Percentiles rank a stretch among this genome's conserved stretches.
Conservation (phyloP, 2,888 invertebrate species). For the Drosophila limbata region DNA sequence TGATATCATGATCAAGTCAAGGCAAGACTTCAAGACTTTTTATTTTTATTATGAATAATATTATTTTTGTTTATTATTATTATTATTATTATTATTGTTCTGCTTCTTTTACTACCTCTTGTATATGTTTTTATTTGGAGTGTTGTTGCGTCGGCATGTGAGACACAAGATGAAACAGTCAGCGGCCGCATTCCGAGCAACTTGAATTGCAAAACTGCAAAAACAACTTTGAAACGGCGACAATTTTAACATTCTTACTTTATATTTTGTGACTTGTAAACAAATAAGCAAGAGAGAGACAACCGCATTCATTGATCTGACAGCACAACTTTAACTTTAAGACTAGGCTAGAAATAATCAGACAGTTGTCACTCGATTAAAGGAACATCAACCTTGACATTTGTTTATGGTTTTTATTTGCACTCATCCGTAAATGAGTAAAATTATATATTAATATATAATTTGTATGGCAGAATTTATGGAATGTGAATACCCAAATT, state of each 20-base stretch:
- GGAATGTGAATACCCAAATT: too few relatives aligned
- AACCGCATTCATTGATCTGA: background rate
- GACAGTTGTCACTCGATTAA: slow-evolving; percentile 4
- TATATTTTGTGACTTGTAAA: background rate
- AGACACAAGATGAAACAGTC: slow-evolving; percentile 31
- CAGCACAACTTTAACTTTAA: slow-evolving; percentile 11
- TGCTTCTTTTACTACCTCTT: slow-evolving; percentile 1
- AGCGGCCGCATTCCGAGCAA: slow-evolving; percentile 49
- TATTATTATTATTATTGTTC: background rate
- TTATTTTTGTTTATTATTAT: background rate
- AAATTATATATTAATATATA: too few relatives aligned
- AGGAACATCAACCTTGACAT: slow-evolving; percentile 4
- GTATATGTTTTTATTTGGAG: slow-evolving; percentile 14
- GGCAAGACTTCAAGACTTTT: slow-evolving; percentile 29
- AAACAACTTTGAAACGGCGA: slow-evolving; percentile 26
- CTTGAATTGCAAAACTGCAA: slow-evolving; percentile 47
- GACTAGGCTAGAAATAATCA: slow-evolving; percentile 1
- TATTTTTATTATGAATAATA: background rate
- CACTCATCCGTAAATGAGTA: too few relatives aligned
- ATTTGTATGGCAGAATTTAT: too few relatives aligned
- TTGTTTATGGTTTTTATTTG: background rate
- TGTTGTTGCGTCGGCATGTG: slow-evolving; percentile 47
- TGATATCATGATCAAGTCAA: slow-evolving; percentile 45
- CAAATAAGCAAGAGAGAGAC: background rate
- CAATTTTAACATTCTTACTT: slow-evolving; percentile 18